Base-by-base conservation (phyloP, 2,888 invertebrate species). In the Eudemis profundana region DNA sequence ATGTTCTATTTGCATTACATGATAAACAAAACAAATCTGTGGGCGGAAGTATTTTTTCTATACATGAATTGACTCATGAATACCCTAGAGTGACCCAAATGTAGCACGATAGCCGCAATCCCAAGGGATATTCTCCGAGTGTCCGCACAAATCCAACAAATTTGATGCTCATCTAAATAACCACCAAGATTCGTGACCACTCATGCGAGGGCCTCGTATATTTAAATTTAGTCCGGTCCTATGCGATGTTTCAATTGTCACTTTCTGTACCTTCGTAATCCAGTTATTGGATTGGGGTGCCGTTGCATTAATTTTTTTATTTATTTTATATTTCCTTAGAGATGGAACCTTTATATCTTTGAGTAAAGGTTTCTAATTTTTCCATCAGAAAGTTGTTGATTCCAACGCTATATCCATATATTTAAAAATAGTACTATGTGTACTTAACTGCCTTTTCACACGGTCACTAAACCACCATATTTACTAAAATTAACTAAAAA, bases 171-270 rank as follows among this genome's bases (percentile, higher is more conserved):
- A 81, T 86, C 78, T 83, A 83, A 86, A 86, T 84, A 84, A 79
- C 71, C 69, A 67, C 71, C 71, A 64, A 72, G 68, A 71, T 75
- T 72, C 69, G 70, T 83, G 87, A 74, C 85, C 89, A 86, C 71
- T 82, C 83, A 79, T 72, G 80, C 74, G 80, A 78, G 84, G 85
- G 79, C 78, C 75, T 79, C 79, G 79, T 85, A 83, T 87, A 89
- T 92, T 90, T 90, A 89, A 90, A 91, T 90, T 90, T 85, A 77
- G 79, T 78, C 74, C 81, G 81, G 83, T 85, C 85, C 85, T 77
- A 75, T 74, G 73, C 72, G 84, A 83, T 81, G 84, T 91, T 90
- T 90, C 91, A 91, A 90, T 90, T 87, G 88, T 85, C 85, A 83
- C 80, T 76, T 73, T 75, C 72, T 73, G 72, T 75, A 73, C 84